Evolutionary conservation across 2,113 vertebrate species (phyloP), one percentile per base, ranked within the genome.

Genomic region (Euleptes europaea): DNA sequence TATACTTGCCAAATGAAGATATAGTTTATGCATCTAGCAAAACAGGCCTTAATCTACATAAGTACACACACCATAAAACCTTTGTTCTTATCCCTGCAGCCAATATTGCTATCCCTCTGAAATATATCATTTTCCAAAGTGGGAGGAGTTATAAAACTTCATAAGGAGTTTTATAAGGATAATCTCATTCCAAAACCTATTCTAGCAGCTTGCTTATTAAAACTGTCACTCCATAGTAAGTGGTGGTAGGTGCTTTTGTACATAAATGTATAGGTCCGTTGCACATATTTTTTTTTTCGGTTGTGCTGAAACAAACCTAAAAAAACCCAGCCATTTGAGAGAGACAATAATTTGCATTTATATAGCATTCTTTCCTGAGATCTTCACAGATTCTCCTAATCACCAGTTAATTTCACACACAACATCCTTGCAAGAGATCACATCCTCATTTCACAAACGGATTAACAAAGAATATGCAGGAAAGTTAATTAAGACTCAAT

Each of bases 301-400:
- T 42, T 75, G n/a, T 86, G 47, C 9, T 79, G 63, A 80, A 85
- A 40, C 60, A 71, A 86, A 73, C 85, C 70, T 85, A 9, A 15
- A 67, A 1, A 65, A 28, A 13, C 80, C 31, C 26, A 65, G 40
- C 47, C 77, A 89, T 90, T 79, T 0, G 63, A 11, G 6, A 23
- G 4, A 81, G 19, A 69, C 49, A 71, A 33, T 51, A 13, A 40
- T n/a, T 83, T 78, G 67, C 12, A 85, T 83, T 86, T 85, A 80
- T 79, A 23, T 0, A 79, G 17, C 0, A 0, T 26, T 35, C 44
- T 86, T 79, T 70, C 67, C 89, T 28, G 42, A 28, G 73, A 81
- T 72, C 31, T 83, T 66, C 65, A 89, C 88, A 77, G 60, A 72
- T 74, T 88, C 88, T 78, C 38, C 67, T 42, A 89, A 82, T 44